Evolutionary conservation across 2,888 invertebrate species (phyloP).

Genomic region (Nemapogon koenigi): DNA sequence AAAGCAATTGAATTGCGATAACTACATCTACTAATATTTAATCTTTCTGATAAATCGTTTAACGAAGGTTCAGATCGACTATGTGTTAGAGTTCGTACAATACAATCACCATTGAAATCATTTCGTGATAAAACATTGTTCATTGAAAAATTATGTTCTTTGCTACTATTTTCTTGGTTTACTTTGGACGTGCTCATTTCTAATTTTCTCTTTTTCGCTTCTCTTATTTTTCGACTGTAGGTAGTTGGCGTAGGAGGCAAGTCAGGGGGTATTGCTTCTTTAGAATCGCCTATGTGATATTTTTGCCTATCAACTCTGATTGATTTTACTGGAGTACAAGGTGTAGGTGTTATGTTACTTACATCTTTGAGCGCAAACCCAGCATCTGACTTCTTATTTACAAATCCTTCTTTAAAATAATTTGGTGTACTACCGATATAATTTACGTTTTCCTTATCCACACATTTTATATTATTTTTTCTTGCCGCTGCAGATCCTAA

Average conservation of each 20-base stretch:
- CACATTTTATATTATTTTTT: constrained; percentile 34
- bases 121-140: constrained; percentile 39
- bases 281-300: constrained; percentile 31
- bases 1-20: constrained; percentile 31
- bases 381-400: constrained; percentile 52
- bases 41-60: constrained; percentile 41
- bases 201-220: constrained; percentile 54
- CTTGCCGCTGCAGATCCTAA: constrained; percentile 39
- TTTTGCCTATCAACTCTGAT: constrained; percentile 33
- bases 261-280: constrained; percentile 41
- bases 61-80: constrained; percentile 50
- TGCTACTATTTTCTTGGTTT: constrained; percentile 22
- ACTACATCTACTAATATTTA: constrained; percentile 34
- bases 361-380: constrained; percentile 62
- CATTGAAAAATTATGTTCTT: constrained; percentile 29
- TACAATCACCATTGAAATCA: background rate
- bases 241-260: constrained; percentile 49
- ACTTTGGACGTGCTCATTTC: constrained; percentile 40
- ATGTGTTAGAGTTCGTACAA: constrained; percentile 30
- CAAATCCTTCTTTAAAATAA: constrained; percentile 64
- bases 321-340: constrained; percentile 36
- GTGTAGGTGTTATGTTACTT: constrained; percentile 67
- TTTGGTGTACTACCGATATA: constrained; percentile 65
- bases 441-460: constrained; percentile 56
- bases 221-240: constrained; percentile 51